Evolutionary conservation across 2,113 vertebrate genomes (phyloP).

Genomic region (Nothoprocta perdicaria): DNA sequence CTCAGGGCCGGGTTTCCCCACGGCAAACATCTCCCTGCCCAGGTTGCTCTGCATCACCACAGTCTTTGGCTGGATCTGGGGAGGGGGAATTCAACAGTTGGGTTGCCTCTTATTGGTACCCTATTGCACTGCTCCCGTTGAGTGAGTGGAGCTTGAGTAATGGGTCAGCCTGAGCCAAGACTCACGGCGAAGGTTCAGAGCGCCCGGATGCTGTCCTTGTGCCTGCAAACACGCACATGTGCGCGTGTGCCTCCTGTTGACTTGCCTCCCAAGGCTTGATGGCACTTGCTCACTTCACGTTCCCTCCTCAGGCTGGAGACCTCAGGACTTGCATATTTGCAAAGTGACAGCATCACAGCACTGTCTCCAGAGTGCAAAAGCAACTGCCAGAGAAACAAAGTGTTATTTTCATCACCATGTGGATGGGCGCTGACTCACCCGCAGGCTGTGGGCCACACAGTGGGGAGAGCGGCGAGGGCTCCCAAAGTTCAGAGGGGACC

Average conservation of each 20-base stretch:
- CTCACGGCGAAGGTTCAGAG: not conserved
- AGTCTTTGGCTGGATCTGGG: fast-evolving
- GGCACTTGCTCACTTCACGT: fast-evolving
- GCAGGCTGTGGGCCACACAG: not conserved
- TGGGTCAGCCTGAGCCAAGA: fast-evolving
- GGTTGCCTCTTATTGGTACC: not conserved
- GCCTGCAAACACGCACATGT: not conserved
- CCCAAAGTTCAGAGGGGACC: not conserved
- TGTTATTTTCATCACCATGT: not conserved
- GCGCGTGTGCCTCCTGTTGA: fast-evolving
- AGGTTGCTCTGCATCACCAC: not conserved
- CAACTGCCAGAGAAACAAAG: not conserved
- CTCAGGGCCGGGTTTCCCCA: not conserved
- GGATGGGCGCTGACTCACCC: not conserved
- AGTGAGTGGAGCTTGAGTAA: not conserved
- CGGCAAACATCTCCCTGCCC: not conserved
- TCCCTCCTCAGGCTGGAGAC: not conserved
- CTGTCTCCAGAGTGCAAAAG: not conserved
- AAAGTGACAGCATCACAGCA: not conserved
- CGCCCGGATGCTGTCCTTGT: not conserved
- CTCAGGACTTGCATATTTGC: not conserved
- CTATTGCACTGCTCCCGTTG: not conserved
- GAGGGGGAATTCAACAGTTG: not conserved
- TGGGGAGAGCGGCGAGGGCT: not conserved
- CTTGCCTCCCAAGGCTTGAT: not conserved